Base-by-base conservation (phyloP, 2,888 invertebrate genomes). In the Augochlorella aurata region DNA sequence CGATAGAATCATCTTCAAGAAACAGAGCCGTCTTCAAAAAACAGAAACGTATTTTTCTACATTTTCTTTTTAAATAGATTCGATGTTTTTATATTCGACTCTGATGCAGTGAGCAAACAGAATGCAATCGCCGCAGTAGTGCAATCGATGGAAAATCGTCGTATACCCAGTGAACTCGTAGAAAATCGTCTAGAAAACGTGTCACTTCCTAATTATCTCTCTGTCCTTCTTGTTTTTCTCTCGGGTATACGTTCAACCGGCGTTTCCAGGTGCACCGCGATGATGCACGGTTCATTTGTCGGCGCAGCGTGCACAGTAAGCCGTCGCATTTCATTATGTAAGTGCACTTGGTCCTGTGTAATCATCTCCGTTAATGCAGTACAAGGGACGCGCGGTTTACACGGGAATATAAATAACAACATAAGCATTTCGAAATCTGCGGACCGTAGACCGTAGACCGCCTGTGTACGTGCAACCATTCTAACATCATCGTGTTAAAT, bases 341-440 rank as follows among this genome's bases (percentile, higher is more conserved):
- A 83, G 74, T 81, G 68, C 67, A 76, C 69, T 80, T 82, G 80
- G 70, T 74, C 66, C 63, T n/a, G 50, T 75, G 80, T 69, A 82
- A 79, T 79, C 80, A 69, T 75, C 72, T 67, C 61, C 50, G 63
- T 76, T 69, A 73, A 76, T 76, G 75, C 72, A 54, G 71, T 58
- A 38, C 50, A 67, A 70, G 66, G 49, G 67, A 79, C 61, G 74
- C 65, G 72, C 74, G 61, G 61, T 79, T 79, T 79, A 72, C 82
- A 79, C 68, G 69, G 61, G 69, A 82, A 82, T 82, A 82, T 82
- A 76, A 82, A 82, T 80, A 82, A 82, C 49, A 80, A 79, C 75
- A 76, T 49, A 66, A 61, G 29, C 67, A 49, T 80, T 66, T 82
- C 80, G 68, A 50, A 82, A 82, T 14, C 3, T 0, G 9, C 9